Conservation (phyloP, 2,888 invertebrate genomes). For the Ceriagrion tenellum region DNA sequence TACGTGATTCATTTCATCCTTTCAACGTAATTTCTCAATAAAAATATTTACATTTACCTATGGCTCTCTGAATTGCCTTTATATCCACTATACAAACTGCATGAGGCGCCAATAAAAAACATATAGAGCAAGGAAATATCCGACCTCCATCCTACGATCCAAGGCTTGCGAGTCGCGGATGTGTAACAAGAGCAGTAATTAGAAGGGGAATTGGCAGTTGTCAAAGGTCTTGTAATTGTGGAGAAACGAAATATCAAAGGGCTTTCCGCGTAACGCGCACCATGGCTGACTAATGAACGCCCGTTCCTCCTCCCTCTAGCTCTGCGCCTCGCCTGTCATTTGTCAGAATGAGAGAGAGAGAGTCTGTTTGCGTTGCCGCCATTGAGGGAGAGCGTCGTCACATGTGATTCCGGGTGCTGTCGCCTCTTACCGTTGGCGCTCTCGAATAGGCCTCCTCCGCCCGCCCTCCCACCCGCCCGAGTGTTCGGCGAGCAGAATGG, state of each 20-base stretch:
- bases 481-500: not conserved
- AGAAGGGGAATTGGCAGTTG: not conserved
- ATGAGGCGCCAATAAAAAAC: no score
- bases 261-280: not conserved
- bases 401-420: conserved; percentile 38
- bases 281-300: conserved; percentile 44
- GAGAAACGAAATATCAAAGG: conserved; percentile 20
- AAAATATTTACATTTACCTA: no score
- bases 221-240: conserved; percentile 31
- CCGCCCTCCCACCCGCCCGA: not conserved
- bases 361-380: conserved; percentile 42
- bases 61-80: no score
- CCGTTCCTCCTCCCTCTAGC: not conserved
- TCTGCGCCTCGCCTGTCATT: conserved; percentile 44
- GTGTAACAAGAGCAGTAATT: not conserved
- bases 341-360: conserved; percentile 21
- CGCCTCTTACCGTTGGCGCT: not conserved
- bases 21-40: no score
- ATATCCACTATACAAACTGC: no score
- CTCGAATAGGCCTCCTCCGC: not conserved
- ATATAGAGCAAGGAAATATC: not conserved
- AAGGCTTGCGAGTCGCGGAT: not conserved
- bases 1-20: no score
- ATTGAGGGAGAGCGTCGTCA: conserved; percentile 23
- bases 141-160: not conserved